Base-by-base conservation (phyloP, 2,113 vertebrate genomes). In the Physeter macrocephalus region DNA sequence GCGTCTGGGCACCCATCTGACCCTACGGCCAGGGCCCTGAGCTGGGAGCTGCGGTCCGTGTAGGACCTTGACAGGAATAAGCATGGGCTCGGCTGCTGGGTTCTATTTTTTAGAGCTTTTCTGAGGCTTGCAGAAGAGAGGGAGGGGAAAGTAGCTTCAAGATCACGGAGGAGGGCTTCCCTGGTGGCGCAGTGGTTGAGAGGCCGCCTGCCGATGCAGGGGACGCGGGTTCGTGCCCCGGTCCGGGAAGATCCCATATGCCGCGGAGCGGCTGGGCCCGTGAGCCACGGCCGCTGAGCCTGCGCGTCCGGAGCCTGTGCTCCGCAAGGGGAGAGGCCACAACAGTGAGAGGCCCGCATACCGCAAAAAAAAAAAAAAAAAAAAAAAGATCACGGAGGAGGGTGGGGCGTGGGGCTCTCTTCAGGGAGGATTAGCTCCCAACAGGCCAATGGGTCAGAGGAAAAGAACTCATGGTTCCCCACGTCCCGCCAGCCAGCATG, bases 41-140 rank as follows among this genome's bases (percentile, higher is more conserved):
- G n/a, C 54, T 6, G 8, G 54, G 64, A 43, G 74, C 34, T n/a
- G 8, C 2, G 11, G 72, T 29, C 82, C 7, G 64, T n/a, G 54
- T 6, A 29, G 54, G 29, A 9, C 12, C 82, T 36, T 17, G 0
- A 0, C 1, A 18, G 62, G 15, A 43, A 21, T 17, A 25, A 62
- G 74, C 43, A 8, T 1, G 31, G 3, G 36, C 29, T 17, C 43
- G 15, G 27, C 43, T 27, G 46, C 74, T 25, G 39, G 71, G 71
- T 0, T 39, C 52, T 39, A 49, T n/a, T 52, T 52, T 39, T 31
- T 0, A 25, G 81, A 25, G 14, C 1, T 9, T 21, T 54, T 66
- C 5, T 39, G 69, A 77, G 61, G 62, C 49, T 84, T 6, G 2
- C 46, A 77, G 87, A 46, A 83, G 64, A 64, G 59, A 52, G 20